Conservation (phyloP, 2,113 vertebrate species). For the Passer montanus region DNA sequence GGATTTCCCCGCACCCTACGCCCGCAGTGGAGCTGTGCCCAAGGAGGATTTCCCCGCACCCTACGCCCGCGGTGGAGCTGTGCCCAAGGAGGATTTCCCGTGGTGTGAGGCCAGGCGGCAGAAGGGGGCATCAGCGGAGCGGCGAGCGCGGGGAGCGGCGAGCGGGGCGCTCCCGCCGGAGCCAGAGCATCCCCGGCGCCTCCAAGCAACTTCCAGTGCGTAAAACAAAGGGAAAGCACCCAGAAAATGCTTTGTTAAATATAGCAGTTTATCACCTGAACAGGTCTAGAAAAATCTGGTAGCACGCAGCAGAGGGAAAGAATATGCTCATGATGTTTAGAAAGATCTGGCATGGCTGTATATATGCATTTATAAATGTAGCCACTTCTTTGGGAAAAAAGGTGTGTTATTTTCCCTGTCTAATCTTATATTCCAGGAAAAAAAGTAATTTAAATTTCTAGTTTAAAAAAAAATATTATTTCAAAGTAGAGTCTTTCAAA, state of each 20-base stretch:
- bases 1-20: background rate
- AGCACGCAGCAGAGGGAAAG: background rate
- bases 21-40: too few relatives aligned
- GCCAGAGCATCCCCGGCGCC: background rate
- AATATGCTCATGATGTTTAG: rapidly evolving
- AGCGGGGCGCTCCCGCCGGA: background rate
- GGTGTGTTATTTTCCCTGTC: background rate
- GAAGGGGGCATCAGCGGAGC: constrained; percentile 62
- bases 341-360: background rate
- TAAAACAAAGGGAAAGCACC: background rate
- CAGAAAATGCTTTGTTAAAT: background rate
- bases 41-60: too few relatives aligned
- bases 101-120: constrained; percentile 14
- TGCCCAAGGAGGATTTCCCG: background rate
- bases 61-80: rapidly evolving
- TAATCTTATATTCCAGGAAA: background rate
- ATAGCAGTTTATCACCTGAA: background rate
- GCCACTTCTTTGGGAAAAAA: background rate
- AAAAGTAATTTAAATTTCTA: background rate
- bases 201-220: background rate
- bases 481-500: background rate
- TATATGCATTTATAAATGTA: background rate
- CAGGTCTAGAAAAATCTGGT: background rate
- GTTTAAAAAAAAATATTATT: background rate
- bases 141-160: background rate